These are phyloP conservation scores for Cololabis saira DNA, from an alignment of 2,113 vertebrate species.

Conservation along the genomic window DNA sequence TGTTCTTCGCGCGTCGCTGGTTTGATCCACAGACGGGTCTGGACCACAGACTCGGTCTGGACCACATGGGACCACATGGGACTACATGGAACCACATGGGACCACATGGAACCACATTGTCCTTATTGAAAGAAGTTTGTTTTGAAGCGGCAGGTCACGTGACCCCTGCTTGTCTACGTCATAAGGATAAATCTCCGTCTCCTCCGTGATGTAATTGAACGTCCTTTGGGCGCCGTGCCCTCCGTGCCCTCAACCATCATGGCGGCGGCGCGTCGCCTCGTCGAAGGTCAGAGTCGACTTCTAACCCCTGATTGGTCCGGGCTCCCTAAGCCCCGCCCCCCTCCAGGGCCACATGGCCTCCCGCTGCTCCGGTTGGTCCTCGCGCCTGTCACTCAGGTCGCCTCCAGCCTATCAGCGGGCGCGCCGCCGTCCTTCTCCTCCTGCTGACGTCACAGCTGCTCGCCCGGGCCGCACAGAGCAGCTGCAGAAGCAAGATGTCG, in stretches of 20 bases:
- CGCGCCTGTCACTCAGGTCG: constrained; percentile 27
- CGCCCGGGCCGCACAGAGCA: constrained; percentile 44
- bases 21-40: too few relatives aligned
- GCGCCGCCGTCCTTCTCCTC: constrained; percentile 80
- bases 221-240: constrained; percentile 21
- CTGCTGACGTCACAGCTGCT: constrained; percentile 30
- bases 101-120: too few relatives aligned
- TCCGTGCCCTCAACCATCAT: constrained; percentile 46
- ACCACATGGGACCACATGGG: too few relatives aligned
- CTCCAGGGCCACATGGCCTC: not conserved
- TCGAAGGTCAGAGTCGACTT: constrained; percentile 66
- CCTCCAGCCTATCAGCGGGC: constrained; percentile 63
- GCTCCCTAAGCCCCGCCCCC: rapidly evolving
- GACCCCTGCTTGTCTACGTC: too few relatives aligned
- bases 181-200: too few relatives aligned
- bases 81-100: too few relatives aligned
- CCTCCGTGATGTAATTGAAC: too few relatives aligned
- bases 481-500: constrained; percentile 80
- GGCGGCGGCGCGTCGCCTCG: constrained; percentile 12
- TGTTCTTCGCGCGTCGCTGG: too few relatives aligned
- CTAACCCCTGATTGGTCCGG: constrained; percentile 48
- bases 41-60: too few relatives aligned
- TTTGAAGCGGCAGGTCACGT: too few relatives aligned
- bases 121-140: too few relatives aligned
- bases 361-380: not conserved